phyloP scores from a whole-genome alignment of 2,113 vertebrate species.

The Prunella fulvescens region DNA sequence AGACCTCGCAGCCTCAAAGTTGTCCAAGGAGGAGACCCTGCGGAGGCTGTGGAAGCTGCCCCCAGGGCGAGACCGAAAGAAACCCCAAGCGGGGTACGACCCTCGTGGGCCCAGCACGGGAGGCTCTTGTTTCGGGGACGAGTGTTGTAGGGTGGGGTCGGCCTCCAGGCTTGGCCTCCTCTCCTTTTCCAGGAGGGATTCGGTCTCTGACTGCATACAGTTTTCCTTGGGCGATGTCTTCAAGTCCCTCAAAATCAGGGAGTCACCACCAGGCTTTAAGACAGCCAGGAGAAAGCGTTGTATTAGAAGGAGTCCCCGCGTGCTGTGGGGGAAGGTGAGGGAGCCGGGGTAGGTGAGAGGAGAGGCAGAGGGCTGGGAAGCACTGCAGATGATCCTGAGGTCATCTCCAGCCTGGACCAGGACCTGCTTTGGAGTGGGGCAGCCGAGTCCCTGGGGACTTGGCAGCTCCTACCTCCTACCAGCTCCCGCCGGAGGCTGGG shows the following conservation, averaged over 20 bases:
- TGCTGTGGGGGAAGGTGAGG: neutral
- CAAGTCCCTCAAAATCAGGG: slow-evolving; percentile 83
- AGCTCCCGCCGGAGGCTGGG: neutral
- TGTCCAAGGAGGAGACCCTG: slow-evolving; percentile 85
- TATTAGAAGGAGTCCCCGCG: slow-evolving; percentile 44
- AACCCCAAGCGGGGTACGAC: slow-evolving; percentile 59
- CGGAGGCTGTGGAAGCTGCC: slow-evolving; percentile 79
- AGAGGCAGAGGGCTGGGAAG: slow-evolving; percentile 47
- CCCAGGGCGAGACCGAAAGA: slow-evolving; percentile 61
- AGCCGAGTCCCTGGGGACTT: neutral
- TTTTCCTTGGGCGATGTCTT: slow-evolving; percentile 76
- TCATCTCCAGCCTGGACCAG: neutral
- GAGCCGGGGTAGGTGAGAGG: slow-evolving; percentile 22
- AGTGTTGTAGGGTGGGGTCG: slow-evolving; percentile 31
- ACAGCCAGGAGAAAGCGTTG: slow-evolving; percentile 64
- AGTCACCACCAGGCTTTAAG: slow-evolving; percentile 78
- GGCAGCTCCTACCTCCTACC: neutral
- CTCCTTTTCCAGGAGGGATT: slow-evolving; percentile 85
- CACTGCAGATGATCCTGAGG: neutral
- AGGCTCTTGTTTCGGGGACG: slow-evolving; percentile 61
- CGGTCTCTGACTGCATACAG: slow-evolving; percentile 81
- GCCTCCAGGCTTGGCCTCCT: slow-evolving; percentile 53
- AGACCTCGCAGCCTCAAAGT: slow-evolving; percentile 79
- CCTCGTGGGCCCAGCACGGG: slow-evolving; percentile 66
- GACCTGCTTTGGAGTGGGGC: neutral